Conservation (phyloP, 2,888 invertebrate species). For the Drosophila monieri region DNA sequence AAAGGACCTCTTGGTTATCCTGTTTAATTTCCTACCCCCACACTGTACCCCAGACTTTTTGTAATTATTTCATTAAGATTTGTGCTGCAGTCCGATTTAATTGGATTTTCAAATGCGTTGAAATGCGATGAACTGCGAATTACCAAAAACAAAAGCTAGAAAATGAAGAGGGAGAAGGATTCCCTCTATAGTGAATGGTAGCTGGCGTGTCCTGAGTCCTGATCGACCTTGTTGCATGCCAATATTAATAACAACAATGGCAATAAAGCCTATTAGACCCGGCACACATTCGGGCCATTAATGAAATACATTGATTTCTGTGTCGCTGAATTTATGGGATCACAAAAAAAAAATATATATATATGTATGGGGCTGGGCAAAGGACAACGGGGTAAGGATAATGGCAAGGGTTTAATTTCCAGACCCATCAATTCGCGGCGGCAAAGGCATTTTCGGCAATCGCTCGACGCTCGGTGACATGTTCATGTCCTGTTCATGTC, state of each 20-base stretch:
- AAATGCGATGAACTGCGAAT: slow-evolving; percentile 1
- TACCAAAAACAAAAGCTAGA: neutral
- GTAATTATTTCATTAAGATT: slow-evolving; percentile 41
- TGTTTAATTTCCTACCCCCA: neutral
- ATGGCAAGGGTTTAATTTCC: slow-evolving; percentile 61
- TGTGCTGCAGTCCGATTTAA: slow-evolving; percentile 26
- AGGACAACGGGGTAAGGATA: slow-evolving; percentile 2
- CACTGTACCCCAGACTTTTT: slow-evolving; percentile 8
- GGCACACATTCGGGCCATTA: slow-evolving; percentile 77
- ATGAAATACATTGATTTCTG: slow-evolving; percentile 80
- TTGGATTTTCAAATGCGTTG: slow-evolving; percentile 34
- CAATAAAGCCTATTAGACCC: slow-evolving; percentile 79
- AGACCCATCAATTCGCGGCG: slow-evolving; percentile 57
- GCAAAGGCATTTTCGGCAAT: slow-evolving; percentile 39
- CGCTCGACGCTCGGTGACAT: slow-evolving; percentile 41
- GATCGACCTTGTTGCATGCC: slow-evolving; percentile 77
- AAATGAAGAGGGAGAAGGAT: neutral
- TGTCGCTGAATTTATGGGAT: slow-evolving; percentile 43
- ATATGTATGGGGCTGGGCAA: neutral
- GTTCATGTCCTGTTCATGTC: slow-evolving; percentile 51
- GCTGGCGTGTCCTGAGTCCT: slow-evolving; percentile 21
- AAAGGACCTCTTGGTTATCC: neutral
- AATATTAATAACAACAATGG: slow-evolving; percentile 77
- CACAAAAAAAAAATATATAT: neutral
- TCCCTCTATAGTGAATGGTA: too few species aligned